phyloP scores from a whole-genome alignment of 2,888 invertebrate genomes.

The Caenorhabditis macrosperma region DNA sequence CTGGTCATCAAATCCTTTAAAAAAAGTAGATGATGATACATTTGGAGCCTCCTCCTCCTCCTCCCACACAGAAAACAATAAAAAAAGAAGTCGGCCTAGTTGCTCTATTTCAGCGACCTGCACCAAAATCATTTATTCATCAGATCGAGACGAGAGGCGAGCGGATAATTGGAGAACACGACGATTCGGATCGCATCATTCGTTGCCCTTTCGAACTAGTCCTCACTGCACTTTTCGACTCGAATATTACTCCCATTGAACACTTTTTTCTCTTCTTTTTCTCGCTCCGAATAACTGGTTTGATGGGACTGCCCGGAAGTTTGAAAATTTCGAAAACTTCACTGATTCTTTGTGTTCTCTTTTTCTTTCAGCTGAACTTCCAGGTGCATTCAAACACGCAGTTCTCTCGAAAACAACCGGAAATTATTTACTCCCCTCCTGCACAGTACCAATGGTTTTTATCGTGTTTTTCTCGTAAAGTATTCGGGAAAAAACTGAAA shows the following conservation, averaged over 20 bases:
- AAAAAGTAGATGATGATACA: neutral
- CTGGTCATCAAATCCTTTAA: too few relatives aligned
- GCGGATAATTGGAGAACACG: neutral
- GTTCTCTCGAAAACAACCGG: too few relatives aligned
- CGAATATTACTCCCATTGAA: neutral
- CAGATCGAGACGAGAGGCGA: neutral
- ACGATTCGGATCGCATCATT: constrained; percentile 10
- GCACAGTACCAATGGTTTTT: too few relatives aligned
- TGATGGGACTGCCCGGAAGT: too few relatives aligned
- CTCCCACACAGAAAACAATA: neutral
- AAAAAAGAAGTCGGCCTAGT: neutral
- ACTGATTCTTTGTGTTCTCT: too few relatives aligned
- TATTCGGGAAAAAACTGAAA: too few relatives aligned
- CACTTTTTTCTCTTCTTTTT: neutral
- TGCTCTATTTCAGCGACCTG: neutral
- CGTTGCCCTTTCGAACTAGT: constrained; percentile 1
- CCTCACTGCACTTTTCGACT: neutral
- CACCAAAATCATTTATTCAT: neutral
- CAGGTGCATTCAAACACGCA: too few relatives aligned
- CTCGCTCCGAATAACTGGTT: neutral
- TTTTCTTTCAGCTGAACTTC: too few relatives aligned
- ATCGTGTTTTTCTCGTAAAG: too few relatives aligned
- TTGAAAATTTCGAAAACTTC: too few relatives aligned
- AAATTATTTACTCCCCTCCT: too few relatives aligned
- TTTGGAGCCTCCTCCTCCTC: neutral